phyloP scores from a whole-genome alignment of 2,888 invertebrate genomes.

The Lithophane socia region DNA sequence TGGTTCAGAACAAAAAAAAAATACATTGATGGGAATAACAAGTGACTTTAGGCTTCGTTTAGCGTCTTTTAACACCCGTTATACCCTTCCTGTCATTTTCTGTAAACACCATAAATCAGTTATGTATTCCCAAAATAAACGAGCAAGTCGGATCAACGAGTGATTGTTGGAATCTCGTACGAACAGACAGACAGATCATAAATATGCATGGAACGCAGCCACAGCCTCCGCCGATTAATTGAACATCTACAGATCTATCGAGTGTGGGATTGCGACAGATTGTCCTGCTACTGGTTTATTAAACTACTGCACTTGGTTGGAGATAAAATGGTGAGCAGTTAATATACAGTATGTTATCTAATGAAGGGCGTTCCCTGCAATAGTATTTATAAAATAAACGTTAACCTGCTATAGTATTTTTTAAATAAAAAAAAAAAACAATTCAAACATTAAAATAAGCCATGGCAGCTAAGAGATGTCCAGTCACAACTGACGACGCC shows the following conservation, averaged over 20 bases:
- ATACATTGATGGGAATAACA: too few relatives aligned
- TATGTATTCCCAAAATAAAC: slow-evolving; percentile 16
- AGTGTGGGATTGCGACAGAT: slow-evolving; percentile 27
- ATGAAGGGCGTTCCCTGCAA: too few relatives aligned
- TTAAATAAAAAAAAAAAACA: too few relatives aligned
- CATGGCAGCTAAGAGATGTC: too few relatives aligned
- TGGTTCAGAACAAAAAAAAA: too few relatives aligned
- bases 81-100: background rate
- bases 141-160: slow-evolving; percentile 32
- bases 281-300: background rate
- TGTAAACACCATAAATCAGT: background rate
- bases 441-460: too few relatives aligned
- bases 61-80: too few relatives aligned
- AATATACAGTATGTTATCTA: background rate
- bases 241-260: slow-evolving; percentile 61
- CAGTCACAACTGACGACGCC: too few relatives aligned
- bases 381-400: too few relatives aligned
- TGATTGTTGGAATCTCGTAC: slow-evolving; percentile 41
- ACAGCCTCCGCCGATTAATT: slow-evolving; percentile 56
- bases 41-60: too few relatives aligned
- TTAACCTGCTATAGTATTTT: too few relatives aligned
- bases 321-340: background rate
- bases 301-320: background rate
- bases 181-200: slow-evolving; percentile 51
- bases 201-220: slow-evolving; percentile 62